phyloP scores from a whole-genome alignment of 2,113 vertebrate genomes.

The Oenanthe oenanthe region DNA sequence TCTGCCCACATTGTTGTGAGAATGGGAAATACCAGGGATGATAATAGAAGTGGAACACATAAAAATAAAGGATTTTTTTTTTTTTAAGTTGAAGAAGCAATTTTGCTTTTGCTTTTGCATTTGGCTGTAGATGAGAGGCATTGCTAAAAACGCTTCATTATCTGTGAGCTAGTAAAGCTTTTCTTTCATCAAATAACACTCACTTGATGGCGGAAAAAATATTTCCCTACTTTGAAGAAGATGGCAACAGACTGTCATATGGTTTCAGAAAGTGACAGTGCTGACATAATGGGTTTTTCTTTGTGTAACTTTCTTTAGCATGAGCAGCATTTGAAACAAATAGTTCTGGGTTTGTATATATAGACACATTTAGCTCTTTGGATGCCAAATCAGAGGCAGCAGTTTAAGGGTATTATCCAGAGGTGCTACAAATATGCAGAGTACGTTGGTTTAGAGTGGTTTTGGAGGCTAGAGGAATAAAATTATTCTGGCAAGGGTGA shows the following conservation, averaged over 20 bases:
- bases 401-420: constrained; percentile 45
- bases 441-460: constrained; percentile 10
- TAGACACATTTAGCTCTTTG: constrained; percentile 26
- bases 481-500: constrained; percentile 41
- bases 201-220: constrained; percentile 69
- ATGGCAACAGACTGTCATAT: constrained; percentile 38
- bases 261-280: constrained; percentile 57
- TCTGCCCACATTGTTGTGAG: neutral
- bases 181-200: constrained; percentile 77
- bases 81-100: constrained; percentile 22
- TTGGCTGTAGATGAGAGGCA: constrained; percentile 77
- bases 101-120: constrained; percentile 69
- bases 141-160: constrained; percentile 66
- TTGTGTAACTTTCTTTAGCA: constrained; percentile 33
- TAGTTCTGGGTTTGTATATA: neutral
- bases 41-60: constrained; percentile 30
- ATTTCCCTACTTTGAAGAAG: constrained; percentile 66
- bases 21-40: neutral
- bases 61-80: neutral
- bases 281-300: constrained; percentile 53
- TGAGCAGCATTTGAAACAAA: constrained; percentile 40
- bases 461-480: constrained; percentile 25
- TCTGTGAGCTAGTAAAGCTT: constrained; percentile 72
- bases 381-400: constrained; percentile 52
- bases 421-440: constrained; percentile 34